Percentiles rank a stretch among this genome's conserved stretches.
Conservation (phyloP, 2,888 invertebrate genomes). For the Melipona beecheii region DNA sequence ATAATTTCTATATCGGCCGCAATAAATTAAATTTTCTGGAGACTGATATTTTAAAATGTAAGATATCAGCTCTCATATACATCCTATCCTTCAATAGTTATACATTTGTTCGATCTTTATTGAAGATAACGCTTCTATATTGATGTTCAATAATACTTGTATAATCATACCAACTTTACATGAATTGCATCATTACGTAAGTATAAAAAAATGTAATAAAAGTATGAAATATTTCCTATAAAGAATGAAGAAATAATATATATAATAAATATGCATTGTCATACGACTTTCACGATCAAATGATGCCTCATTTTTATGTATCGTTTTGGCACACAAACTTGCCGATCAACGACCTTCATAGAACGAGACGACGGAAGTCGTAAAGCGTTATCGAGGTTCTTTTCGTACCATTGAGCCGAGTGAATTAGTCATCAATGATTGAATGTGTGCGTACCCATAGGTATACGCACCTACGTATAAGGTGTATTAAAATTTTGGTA, state of each 20-base stretch:
- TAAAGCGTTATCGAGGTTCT: conserved; percentile 58
- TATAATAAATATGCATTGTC: conserved; percentile 18
- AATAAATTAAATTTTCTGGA: too few species aligned
- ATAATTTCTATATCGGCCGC: too few species aligned
- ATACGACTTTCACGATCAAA: conserved; percentile 21
- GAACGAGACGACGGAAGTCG: conserved; percentile 61
- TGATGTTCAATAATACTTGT: not conserved
- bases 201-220: not conserved
- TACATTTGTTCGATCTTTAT: not conserved
- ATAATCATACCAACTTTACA: not conserved
- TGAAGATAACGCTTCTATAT: not conserved
- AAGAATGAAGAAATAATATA: conserved; percentile 40
- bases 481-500: conserved; percentile 34
- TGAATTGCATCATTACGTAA: not conserved
- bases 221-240: not conserved
- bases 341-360: conserved; percentile 50
- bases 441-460: conserved; percentile 35
- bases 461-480: conserved; percentile 22
- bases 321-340: conserved; percentile 7
- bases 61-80: too few species aligned
- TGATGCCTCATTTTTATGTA: conserved; percentile 13
- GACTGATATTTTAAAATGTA: too few species aligned
- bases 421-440: conserved; percentile 51
- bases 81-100: too few species aligned
- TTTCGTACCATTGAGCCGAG: conserved; percentile 55